Conservation (phyloP, 1,140 invertebrate genomes). For the Panulirus ornatus region DNA sequence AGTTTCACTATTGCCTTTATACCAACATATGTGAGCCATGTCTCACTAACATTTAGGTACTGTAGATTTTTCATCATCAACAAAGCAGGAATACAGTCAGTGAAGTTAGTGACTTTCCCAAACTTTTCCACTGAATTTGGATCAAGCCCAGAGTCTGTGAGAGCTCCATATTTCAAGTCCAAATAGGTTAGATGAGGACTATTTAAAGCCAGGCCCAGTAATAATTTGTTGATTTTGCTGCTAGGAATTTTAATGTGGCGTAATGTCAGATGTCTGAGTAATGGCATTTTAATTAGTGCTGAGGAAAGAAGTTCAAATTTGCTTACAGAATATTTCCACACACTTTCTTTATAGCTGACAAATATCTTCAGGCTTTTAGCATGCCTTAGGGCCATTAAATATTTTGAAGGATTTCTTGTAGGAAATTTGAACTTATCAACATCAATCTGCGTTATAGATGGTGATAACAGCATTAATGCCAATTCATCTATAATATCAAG, state of each 20-base stretch:
- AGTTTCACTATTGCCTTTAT: constrained; percentile 42
- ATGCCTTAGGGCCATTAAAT: constrained; percentile 26
- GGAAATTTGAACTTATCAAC: constrained; percentile 55
- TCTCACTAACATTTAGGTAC: constrained; percentile 46
- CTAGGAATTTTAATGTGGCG: constrained; percentile 45
- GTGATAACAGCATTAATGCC: constrained; percentile 45
- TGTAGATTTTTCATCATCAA: constrained; percentile 46
- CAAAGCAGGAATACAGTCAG: constrained; percentile 55
- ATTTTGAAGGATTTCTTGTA: constrained; percentile 56
- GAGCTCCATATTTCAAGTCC: constrained; percentile 38
- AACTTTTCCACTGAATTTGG: constrained; percentile 32
- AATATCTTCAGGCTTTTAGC: constrained; percentile 30
- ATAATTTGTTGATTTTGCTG: constrained; percentile 8
- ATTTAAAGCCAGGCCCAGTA: constrained; percentile 44
- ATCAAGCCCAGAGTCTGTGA: constrained; percentile 52
- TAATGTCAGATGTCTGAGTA: constrained; percentile 44
- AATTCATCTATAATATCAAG: constrained; percentile 48
- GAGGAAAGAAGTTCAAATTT: constrained; percentile 42
- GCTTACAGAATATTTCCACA: constrained; percentile 33
- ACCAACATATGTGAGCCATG: constrained; percentile 44
- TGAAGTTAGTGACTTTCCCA: constrained; percentile 13
- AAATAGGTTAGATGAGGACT: constrained; percentile 49
- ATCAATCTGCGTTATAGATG: constrained; percentile 54
- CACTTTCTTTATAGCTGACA: constrained; percentile 45
- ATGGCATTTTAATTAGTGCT: constrained; percentile 45